Conservation (phyloP, 2,797 vertebrate species). For the Poliocrania exsul region DNA sequence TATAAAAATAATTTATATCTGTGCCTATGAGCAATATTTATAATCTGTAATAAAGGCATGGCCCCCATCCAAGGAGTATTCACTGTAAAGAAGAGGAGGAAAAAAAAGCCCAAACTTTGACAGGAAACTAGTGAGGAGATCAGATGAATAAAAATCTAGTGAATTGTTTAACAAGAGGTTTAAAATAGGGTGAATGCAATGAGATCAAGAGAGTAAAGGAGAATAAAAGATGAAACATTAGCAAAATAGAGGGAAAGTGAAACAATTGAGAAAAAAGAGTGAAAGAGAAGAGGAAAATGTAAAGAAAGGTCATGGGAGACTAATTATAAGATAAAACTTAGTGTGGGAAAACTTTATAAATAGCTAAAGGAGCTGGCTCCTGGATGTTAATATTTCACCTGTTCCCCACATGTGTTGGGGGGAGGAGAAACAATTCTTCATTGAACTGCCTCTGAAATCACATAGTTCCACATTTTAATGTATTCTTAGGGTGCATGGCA, state of each 20-base stretch:
- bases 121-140: background rate
- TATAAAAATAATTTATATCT: background rate
- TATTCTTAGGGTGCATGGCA: background rate
- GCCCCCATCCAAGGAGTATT: background rate
- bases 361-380: accelerated
- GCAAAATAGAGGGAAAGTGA: background rate
- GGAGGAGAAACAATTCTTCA: background rate
- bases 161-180: background rate
- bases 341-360: background rate
- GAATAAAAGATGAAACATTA: background rate
- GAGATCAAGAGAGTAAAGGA: background rate
- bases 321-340: background rate
- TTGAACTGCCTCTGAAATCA: background rate
- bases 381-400: background rate
- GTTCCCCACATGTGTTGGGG: accelerated
- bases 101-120: background rate
- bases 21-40: background rate
- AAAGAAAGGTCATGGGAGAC: background rate
- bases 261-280: background rate
- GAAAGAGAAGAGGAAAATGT: background rate
- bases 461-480: accelerated
- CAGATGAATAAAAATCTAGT: background rate
- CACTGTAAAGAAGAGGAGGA: background rate
- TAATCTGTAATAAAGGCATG: background rate
- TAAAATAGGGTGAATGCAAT: background rate